Percentiles rank a stretch among this genome's conserved stretches.
Conservation (phyloP, 2,797 vertebrate species). For the Enteromius argenteus region DNA sequence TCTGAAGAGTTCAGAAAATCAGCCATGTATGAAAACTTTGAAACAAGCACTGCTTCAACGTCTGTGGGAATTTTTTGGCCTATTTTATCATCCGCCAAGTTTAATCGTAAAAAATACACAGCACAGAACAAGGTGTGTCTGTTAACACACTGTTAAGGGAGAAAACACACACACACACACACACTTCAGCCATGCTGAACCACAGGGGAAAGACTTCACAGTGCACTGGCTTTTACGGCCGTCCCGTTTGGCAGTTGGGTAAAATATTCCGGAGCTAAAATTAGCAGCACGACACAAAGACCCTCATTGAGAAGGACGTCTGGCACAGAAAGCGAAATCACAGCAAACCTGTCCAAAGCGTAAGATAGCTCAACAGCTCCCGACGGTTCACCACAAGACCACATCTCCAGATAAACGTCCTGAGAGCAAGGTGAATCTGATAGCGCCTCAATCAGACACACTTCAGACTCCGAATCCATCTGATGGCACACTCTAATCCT, state of each 20-base stretch:
- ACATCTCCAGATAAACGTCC: slow-evolving; percentile 31
- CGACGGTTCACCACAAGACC: slow-evolving; percentile 5
- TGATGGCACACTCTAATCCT: background rate
- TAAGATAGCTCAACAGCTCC: slow-evolving; percentile 25
- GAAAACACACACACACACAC: background rate
- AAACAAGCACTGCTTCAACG: background rate
- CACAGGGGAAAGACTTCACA: slow-evolving; percentile 32
- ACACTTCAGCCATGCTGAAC: background rate
- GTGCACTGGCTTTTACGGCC: slow-evolving; percentile 43
- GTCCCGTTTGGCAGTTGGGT: slow-evolving; percentile 41
- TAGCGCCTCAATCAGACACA: slow-evolving; percentile 10
- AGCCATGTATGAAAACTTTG: background rate
- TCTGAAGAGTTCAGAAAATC: background rate
- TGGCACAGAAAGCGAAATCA: slow-evolving; percentile 35
- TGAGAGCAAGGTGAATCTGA: slow-evolving; percentile 35
- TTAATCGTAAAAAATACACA: background rate
- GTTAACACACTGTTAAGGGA: slow-evolving; percentile 6
- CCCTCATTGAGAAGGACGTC: slow-evolving; percentile 31
- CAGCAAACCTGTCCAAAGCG: slow-evolving; percentile 14
- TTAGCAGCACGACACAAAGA: slow-evolving; percentile 44
- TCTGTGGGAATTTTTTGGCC: background rate
- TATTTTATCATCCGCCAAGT: background rate
- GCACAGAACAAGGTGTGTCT: slow-evolving; percentile 15
- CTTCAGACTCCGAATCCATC: background rate
- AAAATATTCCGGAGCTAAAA: slow-evolving; percentile 50